Base-by-base conservation (phyloP, 2,113 vertebrate species). In the Sterna hirundo region DNA sequence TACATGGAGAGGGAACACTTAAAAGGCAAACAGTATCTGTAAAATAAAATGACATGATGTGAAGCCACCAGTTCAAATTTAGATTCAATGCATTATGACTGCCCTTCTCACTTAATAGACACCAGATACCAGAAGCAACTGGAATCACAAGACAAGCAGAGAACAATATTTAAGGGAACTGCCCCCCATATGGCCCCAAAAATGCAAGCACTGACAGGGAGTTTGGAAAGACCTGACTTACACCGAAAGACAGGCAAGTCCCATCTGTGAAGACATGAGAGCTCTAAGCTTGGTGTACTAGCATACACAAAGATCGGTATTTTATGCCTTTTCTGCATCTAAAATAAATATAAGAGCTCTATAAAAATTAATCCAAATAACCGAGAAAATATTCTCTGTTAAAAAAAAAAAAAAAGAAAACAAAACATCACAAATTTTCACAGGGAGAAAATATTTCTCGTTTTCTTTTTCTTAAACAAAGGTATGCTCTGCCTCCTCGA, bases 71-170 rank as follows among this genome's bases (percentile, higher is more conserved):
- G 86, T 87, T 91, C 62, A 92, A 71, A 76, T 80, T 74, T 38
- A 40, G 5, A 85, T 55, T 83, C 91, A 80, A 91, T 89, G 83
- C 57, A 51, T 85, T 92, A 85, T 72, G 83, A 95, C 93, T 94
- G 70, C 61, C 74, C 70, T 94, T 95, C 94, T 93, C 83, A 61
- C 86, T 89, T 80, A 94, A 94, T 62, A 91, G 86, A 65, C 74
- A 83, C 95, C 86, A 91, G 69, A 93, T 42, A 94, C 29, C 36
- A 38, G 1, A 15, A 93, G 25, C 38, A 82, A 86, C 26, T 38
- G 65, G 62, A 86, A 93, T 65, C 79, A 78, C 21, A 94, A 66
- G 38, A 81, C 47, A 84, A 71, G 74, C 44, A 82, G 44, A 84
- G 82, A 78, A 69, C 78, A 85, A 70, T 57, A 85, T 90, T 72